These are phyloP conservation scores for Pionites leucogaster DNA, from an alignment of 2,113 vertebrate species.

Conservation along the genomic window DNA sequence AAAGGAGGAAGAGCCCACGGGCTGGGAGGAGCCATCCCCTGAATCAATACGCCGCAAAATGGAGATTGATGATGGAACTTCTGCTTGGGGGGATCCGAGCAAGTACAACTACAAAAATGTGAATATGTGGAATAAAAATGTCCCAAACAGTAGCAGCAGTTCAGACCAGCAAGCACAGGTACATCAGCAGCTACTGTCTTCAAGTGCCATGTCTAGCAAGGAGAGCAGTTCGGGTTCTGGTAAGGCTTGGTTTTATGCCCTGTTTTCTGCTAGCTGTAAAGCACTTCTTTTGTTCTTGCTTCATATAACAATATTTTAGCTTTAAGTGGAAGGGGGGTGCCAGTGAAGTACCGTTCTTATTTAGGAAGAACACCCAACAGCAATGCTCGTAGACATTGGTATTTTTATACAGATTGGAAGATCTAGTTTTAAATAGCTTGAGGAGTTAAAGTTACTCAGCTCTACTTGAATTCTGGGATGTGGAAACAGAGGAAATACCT, in stretches of 20 bases:
- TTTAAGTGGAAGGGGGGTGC: background rate
- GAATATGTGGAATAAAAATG: conserved; percentile 94
- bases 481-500: background rate
- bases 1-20: conserved; percentile 88
- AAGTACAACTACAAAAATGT: conserved; percentile 86
- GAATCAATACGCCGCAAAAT: conserved; percentile 93
- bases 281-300: background rate
- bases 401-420: background rate
- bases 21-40: conserved; percentile 97
- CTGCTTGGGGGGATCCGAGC: conserved; percentile 96
- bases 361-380: background rate
- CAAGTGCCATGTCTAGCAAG: conserved; percentile 77
- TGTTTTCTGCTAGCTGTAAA: background rate
- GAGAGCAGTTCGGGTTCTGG: conserved; percentile 83
- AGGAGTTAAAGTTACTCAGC: background rate
- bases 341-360: background rate
- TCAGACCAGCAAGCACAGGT: conserved; percentile 84
- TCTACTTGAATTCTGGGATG: background rate
- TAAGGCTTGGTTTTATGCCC: conserved; percentile 55
- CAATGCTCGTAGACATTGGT: background rate
- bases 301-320: background rate
- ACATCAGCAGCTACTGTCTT: conserved; percentile 75
- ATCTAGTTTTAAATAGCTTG: background rate
- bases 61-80: conserved; percentile 97
- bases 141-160: conserved; percentile 72